Evolutionary conservation across 2,113 vertebrate species (phyloP).

Genomic region (Balaenoptera acutorostrata): DNA sequence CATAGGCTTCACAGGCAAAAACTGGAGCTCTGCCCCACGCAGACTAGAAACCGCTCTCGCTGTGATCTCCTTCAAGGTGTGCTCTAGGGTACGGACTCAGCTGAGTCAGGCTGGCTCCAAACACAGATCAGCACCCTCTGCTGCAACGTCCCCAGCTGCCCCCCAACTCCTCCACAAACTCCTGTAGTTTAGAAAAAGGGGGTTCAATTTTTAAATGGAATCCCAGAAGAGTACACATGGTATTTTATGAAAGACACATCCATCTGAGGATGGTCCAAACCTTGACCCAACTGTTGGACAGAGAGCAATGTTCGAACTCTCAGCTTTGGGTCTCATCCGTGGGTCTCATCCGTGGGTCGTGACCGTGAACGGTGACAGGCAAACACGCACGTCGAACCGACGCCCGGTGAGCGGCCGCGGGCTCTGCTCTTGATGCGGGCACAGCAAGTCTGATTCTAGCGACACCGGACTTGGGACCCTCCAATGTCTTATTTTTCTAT

Average conservation of each 20-base stretch:
- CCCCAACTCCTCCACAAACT: too few relatives aligned
- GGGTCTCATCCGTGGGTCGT: rapidly evolving
- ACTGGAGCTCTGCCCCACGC: rapidly evolving
- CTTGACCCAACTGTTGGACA: rapidly evolving
- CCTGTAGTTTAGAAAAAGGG: too few relatives aligned
- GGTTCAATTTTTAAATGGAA: too few relatives aligned
- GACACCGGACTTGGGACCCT: background rate
- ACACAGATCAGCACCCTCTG: background rate
- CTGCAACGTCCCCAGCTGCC: background rate
- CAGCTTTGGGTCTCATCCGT: background rate
- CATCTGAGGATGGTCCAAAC: rapidly evolving
- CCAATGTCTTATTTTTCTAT: background rate
- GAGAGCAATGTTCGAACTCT: background rate
- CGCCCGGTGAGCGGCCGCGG: rapidly evolving
- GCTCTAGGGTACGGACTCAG: background rate
- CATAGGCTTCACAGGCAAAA: rapidly evolving
- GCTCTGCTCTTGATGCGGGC: background rate
- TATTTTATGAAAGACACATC: background rate
- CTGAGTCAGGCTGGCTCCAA: background rate
- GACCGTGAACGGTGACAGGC: background rate
- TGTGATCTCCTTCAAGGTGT: rapidly evolving
- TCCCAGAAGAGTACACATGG: rapidly evolving
- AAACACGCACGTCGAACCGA: rapidly evolving
- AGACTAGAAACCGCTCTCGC: rapidly evolving
- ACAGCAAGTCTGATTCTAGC: background rate